Conservation (phyloP, 2,113 vertebrate species). For the Chionis minor region DNA sequence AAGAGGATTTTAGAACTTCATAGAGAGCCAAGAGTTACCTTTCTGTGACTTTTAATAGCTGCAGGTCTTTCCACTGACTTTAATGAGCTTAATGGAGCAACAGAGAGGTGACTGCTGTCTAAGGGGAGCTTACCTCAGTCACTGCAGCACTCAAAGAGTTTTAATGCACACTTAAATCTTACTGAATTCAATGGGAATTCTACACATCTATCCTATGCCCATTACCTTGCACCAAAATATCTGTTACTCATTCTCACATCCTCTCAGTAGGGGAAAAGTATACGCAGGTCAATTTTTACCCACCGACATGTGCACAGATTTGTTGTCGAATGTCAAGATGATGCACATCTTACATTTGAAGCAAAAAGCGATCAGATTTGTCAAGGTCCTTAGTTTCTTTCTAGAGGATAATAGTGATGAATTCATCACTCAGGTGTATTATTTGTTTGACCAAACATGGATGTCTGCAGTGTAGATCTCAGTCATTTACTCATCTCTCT, state of each 20-base stretch:
- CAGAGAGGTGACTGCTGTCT: not conserved
- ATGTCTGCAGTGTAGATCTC: not conserved
- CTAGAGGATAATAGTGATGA: not conserved
- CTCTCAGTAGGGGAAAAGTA: not conserved
- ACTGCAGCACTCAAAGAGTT: not conserved
- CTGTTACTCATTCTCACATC: not conserved
- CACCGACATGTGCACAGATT: not conserved
- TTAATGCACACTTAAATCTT: not conserved
- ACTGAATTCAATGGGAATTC: not conserved
- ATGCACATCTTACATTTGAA: not conserved
- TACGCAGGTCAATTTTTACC: not conserved
- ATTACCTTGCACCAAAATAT: not conserved
- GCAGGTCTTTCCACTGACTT: not conserved
- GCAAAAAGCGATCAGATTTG: not conserved
- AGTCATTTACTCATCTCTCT: not conserved
- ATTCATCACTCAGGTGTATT: not conserved
- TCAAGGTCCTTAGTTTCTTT: not conserved
- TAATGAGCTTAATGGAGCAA: not conserved
- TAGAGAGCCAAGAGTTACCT: not conserved
- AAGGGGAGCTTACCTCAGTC: not conserved
- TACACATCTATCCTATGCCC: not conserved
- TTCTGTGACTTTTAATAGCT: not conserved
- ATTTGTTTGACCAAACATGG: not conserved
- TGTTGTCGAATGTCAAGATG: not conserved
- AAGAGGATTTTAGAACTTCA: not conserved